Base-by-base conservation (phyloP, 2,888 invertebrate genomes). In the Ochropleura plecta region DNA sequence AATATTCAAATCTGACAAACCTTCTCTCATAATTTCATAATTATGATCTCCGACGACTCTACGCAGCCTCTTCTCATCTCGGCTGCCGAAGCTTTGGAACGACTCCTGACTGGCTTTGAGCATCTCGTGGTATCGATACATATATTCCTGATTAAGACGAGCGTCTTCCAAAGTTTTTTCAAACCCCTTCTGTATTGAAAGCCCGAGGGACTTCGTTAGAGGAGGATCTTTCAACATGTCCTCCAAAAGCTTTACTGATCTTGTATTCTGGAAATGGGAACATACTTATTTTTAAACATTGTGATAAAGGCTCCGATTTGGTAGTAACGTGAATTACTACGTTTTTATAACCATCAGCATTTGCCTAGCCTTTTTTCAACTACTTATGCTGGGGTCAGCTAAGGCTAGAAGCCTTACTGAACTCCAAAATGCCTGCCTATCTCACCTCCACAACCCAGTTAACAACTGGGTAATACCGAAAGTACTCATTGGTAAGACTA, bases 121-220 rank as follows among this genome's bases (percentile, higher is more conserved):
- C 87, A 93, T 92, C 71, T 94, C 93, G 42, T 91, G 89, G 72
- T 94, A 94, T 51, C 92, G 86, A 14, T 92, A 91, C 78, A 90
- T 87, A 71, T 91, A 91, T 65, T 92, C 91, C 70, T 89, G 85
- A 46, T 89, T 91, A 5, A 92, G 68, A 0, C 79, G 82, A 0
- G 81, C 80, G 18, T 92, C 90, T 7, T 89, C 88, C 14, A 90
- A 70, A 9, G 81, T 89, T 59, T 88, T 88, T 1, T 84, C 83
- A 2, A 86, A 72, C 16, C 84, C 82, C 30, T 89, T 90, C 1
- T 76, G 78, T 40, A 89, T 84, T 0, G 90, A 80, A 71, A 89
- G 90, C 0, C 92, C 94, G 10, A 93, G 81, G 2, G 94, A 91
- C 64, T 89, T 92, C 3, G 92, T 88, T 14, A 93, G 77, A 0